Conservation (phyloP, 1,140 invertebrate species). For the Trinorchestia longiramus region DNA sequence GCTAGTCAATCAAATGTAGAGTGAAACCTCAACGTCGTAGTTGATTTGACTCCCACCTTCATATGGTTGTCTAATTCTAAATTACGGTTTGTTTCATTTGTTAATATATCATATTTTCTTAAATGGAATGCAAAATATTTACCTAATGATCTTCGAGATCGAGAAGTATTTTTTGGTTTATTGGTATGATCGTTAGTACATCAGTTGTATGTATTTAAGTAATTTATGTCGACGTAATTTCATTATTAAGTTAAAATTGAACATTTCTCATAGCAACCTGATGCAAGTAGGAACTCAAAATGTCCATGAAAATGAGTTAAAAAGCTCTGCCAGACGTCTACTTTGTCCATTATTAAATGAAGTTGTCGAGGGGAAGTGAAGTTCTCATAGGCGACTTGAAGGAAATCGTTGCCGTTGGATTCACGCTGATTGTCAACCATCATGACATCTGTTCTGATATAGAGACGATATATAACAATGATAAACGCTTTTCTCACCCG, state of each 20-base stretch:
- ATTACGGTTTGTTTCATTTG: background rate
- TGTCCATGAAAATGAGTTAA: background rate
- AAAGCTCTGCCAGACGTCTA: background rate
- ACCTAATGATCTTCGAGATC: background rate
- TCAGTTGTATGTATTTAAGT: background rate
- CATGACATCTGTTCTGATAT: too few relatives aligned
- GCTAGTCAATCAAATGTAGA: constrained; percentile 17
- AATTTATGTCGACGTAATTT: background rate
- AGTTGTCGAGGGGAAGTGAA: background rate
- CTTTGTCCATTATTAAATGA: background rate
- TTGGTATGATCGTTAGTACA: background rate
- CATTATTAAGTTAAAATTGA: background rate
- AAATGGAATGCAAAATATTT: background rate
- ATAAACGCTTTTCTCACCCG: background rate
- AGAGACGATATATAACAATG: background rate
- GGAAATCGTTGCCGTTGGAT: too few relatives aligned
- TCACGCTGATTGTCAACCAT: too few relatives aligned
- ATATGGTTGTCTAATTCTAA: background rate
- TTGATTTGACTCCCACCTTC: background rate
- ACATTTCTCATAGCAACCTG: background rate
- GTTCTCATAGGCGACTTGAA: background rate
- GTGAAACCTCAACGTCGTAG: background rate
- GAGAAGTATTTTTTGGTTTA: background rate
- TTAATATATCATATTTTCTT: background rate
- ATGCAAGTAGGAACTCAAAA: background rate